Percentiles rank a stretch among this genome's conserved stretches.
These are phyloP conservation scores for Drosophila murphyi DNA, from an alignment of 1,140 invertebrate genomes.

Conservation along the genomic window DNA sequence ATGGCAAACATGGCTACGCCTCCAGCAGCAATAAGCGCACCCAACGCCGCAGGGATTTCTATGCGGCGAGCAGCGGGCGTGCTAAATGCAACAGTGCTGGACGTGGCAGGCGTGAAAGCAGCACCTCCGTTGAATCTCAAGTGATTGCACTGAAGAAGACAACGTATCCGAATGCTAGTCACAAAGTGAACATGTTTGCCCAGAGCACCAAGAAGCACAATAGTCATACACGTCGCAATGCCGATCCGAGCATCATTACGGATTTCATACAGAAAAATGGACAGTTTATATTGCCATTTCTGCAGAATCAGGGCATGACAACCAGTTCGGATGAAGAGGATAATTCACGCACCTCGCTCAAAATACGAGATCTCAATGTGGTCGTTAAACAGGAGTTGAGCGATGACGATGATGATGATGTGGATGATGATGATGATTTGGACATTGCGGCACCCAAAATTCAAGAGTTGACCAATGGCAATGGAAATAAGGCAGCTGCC, in stretches of 20 bases:
- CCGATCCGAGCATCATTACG: constrained; percentile 85
- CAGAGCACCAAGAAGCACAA: constrained; percentile 83
- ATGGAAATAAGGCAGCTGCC: constrained; percentile 68
- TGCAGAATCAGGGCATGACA: constrained; percentile 85
- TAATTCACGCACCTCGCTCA: constrained; percentile 85
- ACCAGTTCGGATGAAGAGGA: constrained; percentile 86
- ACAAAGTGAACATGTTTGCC: constrained; percentile 84
- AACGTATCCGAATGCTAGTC: constrained; percentile 78
- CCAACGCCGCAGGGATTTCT: constrained; percentile 84
- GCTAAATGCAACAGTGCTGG: constrained; percentile 72
- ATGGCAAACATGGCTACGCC: constrained; percentile 82
- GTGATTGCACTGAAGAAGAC: constrained; percentile 85
- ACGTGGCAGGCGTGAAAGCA: constrained; percentile 88
- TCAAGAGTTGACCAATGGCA: constrained; percentile 58
- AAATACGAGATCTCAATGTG: constrained; percentile 86
- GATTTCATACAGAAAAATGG: constrained; percentile 86
- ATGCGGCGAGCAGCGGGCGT: constrained; percentile 84
- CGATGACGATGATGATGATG: constrained; percentile 84
- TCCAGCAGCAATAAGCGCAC: constrained; percentile 76
- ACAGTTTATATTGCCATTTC: constrained; percentile 85
- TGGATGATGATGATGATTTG: constrained; percentile 6
- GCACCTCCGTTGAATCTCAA: constrained; percentile 92
- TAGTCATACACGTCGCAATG: constrained; percentile 85
- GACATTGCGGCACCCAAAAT: constrained; percentile 45
- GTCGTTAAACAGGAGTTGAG: constrained; percentile 85